Conservation (phyloP, 2,888 invertebrate genomes). For the Drymonia ruficornis region DNA sequence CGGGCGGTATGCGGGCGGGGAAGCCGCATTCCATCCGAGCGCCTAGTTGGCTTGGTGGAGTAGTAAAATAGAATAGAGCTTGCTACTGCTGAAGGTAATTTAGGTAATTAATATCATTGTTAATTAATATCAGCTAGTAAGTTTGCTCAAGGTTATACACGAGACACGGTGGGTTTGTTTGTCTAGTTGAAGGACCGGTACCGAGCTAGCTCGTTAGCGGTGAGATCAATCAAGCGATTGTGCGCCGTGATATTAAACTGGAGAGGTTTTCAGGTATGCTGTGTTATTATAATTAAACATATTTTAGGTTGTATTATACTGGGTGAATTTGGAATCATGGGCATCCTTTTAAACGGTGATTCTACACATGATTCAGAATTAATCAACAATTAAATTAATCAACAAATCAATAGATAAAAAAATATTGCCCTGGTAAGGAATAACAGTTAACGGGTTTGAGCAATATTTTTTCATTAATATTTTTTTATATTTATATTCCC, state of each 20-base stretch:
- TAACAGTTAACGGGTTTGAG: no score
- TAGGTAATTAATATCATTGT: neutral
- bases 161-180: neutral
- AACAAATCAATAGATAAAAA: no score
- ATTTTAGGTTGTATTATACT: neutral
- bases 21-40: no score
- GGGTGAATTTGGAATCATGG: neutral
- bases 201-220: neutral
- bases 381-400: no score
- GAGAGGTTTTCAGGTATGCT: neutral
- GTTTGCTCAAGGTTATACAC: neutral
- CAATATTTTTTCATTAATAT: no score
- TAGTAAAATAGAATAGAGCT: neutral
- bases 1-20: no score
- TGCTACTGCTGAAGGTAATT: neutral
- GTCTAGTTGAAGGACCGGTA: neutral
- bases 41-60: no score
- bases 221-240: conserved; percentile 1
- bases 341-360: no score
- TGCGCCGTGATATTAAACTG: neutral
- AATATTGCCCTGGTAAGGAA: no score
- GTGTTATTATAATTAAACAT: neutral
- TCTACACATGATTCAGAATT: no score
- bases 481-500: no score
- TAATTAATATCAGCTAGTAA: neutral